Percentiles rank a stretch among this genome's conserved stretches.
Evolutionary conservation across 2,797 vertebrate species (phyloP).

Genomic region (Sternarchorhynchus goeldii): DNA sequence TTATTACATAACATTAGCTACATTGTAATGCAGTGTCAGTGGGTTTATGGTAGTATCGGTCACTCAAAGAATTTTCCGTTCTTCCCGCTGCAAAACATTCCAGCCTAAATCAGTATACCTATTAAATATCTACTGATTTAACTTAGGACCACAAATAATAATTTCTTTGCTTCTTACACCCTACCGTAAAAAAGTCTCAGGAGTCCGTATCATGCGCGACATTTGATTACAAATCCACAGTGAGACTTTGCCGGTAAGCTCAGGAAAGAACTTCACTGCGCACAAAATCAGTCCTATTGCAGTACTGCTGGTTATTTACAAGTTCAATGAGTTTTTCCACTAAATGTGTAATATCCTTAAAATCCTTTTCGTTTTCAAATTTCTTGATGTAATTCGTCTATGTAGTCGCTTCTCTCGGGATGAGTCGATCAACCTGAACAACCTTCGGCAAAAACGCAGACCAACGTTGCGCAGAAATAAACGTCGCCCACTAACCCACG

Average conservation of each 20-base stretch:
- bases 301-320: conserved; percentile 12
- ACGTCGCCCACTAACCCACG: background rate
- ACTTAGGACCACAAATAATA: background rate
- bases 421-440: background rate
- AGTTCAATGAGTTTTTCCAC: conserved; percentile 3
- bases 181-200: conserved; percentile 49
- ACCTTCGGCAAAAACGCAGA: background rate
- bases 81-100: background rate
- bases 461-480: background rate
- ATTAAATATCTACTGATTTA: background rate
- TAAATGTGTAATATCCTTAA: background rate
- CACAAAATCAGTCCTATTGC: background rate
- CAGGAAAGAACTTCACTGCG: background rate
- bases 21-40: conserved; percentile 38
- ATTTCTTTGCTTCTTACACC: background rate
- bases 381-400: background rate
- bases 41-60: background rate
- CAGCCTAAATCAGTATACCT: background rate
- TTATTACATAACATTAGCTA: conserved; percentile 67
- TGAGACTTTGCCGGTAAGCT: conserved; percentile 30
- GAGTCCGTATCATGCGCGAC: conserved; percentile 42
- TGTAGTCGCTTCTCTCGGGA: background rate
- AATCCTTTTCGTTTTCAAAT: background rate
- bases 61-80: background rate
- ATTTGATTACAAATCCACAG: conserved; percentile 44